phyloP scores from a whole-genome alignment of 2,797 vertebrate genomes.

The Smutsia gigantea region DNA sequence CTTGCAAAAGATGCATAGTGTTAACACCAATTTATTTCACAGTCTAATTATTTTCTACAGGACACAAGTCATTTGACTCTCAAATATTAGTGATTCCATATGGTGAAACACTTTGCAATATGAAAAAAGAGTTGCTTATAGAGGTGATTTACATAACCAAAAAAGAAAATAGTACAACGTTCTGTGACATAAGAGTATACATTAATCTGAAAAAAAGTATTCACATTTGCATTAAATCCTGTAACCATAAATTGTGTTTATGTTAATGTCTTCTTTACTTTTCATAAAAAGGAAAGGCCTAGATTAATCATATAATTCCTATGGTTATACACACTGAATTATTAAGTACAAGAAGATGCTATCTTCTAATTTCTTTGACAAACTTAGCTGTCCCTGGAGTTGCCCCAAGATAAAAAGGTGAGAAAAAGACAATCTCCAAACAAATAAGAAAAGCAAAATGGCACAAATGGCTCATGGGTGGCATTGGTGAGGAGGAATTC shows the following conservation, averaged over 20 bases:
- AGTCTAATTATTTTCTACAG: neutral
- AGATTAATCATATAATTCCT: neutral
- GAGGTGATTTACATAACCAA: neutral
- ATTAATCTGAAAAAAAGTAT: neutral
- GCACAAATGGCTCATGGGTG: neutral
- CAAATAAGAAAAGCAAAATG: neutral
- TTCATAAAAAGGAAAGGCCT: neutral
- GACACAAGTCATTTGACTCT: neutral
- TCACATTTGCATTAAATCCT: neutral
- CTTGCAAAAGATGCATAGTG: neutral
- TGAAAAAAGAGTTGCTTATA: neutral
- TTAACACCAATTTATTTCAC: neutral
- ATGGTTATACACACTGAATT: neutral
- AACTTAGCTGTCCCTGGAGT: neutral
- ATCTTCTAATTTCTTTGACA: neutral
- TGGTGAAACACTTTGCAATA: neutral
- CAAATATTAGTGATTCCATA: neutral
- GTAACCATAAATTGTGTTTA: neutral
- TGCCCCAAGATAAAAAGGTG: neutral
- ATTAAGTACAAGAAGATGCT: neutral
- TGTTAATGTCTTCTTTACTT: neutral
- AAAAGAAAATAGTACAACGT: neutral
- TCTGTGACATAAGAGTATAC: neutral
- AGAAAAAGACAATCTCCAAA: neutral
- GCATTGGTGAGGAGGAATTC: neutral